These are phyloP conservation scores for Nycteola revayana DNA, from an alignment of 2,888 invertebrate genomes.

Conservation along the genomic window DNA sequence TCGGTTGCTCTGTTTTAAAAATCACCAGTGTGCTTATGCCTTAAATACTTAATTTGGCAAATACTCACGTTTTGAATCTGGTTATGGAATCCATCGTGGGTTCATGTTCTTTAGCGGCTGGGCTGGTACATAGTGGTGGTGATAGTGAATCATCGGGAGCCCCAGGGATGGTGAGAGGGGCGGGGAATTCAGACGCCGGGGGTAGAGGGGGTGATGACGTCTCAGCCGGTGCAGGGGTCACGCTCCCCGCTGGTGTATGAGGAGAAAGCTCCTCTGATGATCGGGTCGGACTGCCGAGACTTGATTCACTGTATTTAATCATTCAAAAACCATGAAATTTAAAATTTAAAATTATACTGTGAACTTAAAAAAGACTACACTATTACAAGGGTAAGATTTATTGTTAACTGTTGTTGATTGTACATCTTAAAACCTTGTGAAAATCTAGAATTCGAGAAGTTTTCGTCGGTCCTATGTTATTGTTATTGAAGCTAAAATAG, in stretches of 20 bases:
- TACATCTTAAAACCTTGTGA: no score
- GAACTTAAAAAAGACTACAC: not conserved
- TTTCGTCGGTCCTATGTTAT: no score
- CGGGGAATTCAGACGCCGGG: conserved; percentile 17
- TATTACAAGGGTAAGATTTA: no score
- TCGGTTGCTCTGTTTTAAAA: no score
- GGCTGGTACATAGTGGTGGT: conserved; percentile 71
- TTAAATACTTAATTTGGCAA: no score
- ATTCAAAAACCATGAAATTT: no score
- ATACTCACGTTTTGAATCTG: conserved; percentile 75
- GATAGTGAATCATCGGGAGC: conserved; percentile 50
- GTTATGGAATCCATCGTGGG: conserved; percentile 67
- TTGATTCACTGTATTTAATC: conserved; percentile 76
- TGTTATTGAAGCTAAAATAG: no score
- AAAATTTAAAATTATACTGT: no score
- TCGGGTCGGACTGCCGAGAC: conserved; percentile 67
- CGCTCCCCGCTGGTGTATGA: conserved; percentile 59
- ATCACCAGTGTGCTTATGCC: no score
- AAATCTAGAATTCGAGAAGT: no score
- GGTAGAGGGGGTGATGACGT: not conserved
- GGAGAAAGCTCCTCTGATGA: conserved; percentile 70
- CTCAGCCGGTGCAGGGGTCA: conserved; percentile 14
- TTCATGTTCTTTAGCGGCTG: conserved; percentile 59
- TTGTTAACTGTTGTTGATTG: no score
- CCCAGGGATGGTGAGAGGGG: conserved; percentile 34